These are phyloP conservation scores for Epinephelus moara DNA, from an alignment of 2,113 vertebrate species.

Conservation along the genomic window DNA sequence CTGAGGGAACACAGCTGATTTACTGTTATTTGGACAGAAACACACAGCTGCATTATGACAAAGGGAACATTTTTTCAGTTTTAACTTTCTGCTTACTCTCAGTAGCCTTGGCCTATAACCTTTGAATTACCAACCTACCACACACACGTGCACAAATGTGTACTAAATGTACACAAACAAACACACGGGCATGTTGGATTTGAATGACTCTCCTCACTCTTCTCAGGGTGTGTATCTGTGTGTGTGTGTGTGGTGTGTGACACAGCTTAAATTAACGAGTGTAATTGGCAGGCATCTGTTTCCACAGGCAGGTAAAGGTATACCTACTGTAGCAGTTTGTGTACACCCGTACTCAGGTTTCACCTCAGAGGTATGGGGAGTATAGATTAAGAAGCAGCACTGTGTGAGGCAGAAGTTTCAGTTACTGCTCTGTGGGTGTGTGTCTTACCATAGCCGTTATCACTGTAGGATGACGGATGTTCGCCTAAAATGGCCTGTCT, in stretches of 20 bases:
- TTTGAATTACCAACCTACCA: too few species aligned
- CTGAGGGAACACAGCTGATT: too few species aligned
- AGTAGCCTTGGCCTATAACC: too few species aligned
- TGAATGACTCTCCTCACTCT: background rate
- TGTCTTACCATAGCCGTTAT: slow-evolving; percentile 93
- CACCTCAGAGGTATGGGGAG: slow-evolving; percentile 28
- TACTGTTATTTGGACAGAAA: too few species aligned
- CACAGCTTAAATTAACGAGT: background rate
- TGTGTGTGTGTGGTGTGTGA: background rate
- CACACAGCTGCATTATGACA: too few species aligned
- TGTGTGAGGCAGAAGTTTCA: slow-evolving; percentile 10
- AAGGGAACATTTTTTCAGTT: too few species aligned
- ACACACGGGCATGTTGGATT: too few species aligned
- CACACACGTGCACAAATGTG: too few species aligned
- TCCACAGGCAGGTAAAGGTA: slow-evolving; percentile 19
- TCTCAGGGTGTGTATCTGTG: background rate
- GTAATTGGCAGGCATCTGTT: slow-evolving; percentile 24
- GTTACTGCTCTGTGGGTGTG: slow-evolving; percentile 16
- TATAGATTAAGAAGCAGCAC: slow-evolving; percentile 26
- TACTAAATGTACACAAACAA: too few species aligned
- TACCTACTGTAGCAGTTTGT: background rate
- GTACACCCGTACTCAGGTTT: slow-evolving; percentile 8
- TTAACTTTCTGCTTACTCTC: too few species aligned
- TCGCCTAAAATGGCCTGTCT: slow-evolving; percentile 97
- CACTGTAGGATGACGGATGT: slow-evolving; percentile 89